Evolutionary conservation across 2,888 invertebrate species (phyloP).

Genomic region (Philaethria dido): DNA sequence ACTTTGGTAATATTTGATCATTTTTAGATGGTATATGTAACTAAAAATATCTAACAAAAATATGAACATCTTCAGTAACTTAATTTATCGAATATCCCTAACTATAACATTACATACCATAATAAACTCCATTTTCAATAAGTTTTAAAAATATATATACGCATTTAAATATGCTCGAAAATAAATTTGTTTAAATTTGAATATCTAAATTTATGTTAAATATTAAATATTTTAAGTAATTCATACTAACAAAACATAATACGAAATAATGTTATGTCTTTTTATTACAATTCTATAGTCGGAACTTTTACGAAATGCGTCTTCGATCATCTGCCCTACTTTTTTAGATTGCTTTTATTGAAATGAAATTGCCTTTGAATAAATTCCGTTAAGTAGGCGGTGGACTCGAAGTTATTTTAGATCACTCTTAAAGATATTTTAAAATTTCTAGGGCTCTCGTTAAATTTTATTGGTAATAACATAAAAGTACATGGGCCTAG

Average conservation of each 20-base stretch:
- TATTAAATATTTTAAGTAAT: not conserved
- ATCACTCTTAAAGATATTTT: conserved; percentile 37
- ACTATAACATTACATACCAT: too few species aligned
- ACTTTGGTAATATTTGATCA: too few species aligned
- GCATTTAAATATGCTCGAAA: too few species aligned
- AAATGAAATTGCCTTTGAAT: conserved; percentile 63
- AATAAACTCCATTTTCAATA: too few species aligned
- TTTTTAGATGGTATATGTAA: too few species aligned
- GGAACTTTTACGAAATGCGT: conserved; percentile 49
- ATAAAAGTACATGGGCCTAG: not conserved
- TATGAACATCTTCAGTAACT: too few species aligned
- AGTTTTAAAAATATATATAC: too few species aligned
- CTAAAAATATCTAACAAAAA: too few species aligned
- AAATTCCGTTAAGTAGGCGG: conserved; percentile 48
- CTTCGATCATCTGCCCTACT: conserved; percentile 61
- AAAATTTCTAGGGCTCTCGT: conserved; percentile 33
- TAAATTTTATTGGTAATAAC: conserved; percentile 31
- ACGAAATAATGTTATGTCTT: not conserved
- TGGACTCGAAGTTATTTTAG: conserved; percentile 41
- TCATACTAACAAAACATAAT: not conserved
- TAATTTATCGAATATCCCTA: too few species aligned
- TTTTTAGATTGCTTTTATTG: conserved; percentile 69
- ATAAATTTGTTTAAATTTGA: too few species aligned
- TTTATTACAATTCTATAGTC: conserved; percentile 23
- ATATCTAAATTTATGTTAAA: not conserved